Percentiles rank a stretch among this genome's conserved stretches.
These are phyloP conservation scores for Notolabrus celidotus DNA, from an alignment of 2,797 vertebrate species.

Conservation along the genomic window DNA sequence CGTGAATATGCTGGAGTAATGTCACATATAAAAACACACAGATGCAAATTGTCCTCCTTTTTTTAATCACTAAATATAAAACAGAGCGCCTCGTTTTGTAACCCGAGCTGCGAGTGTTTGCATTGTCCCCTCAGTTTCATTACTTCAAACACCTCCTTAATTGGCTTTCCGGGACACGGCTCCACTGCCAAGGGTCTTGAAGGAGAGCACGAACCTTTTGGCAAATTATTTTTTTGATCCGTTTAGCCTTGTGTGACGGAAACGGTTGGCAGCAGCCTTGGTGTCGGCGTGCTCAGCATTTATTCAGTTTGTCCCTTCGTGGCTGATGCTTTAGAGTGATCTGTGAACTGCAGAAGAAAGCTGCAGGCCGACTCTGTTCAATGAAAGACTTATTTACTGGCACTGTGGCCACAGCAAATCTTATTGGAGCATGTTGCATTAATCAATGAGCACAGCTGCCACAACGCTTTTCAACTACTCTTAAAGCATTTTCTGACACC, in stretches of 20 bases:
- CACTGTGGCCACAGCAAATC: constrained; percentile 16
- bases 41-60: neutral
- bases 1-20: neutral
- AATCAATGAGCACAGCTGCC: constrained; percentile 17
- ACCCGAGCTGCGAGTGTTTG: neutral
- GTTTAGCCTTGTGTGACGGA: constrained; percentile 24
- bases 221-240: constrained; percentile 47
- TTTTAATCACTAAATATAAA: neutral
- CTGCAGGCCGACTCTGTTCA: constrained; percentile 14
- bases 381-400: constrained; percentile 29
- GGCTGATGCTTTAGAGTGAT: too few species aligned
- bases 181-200: constrained; percentile 33
- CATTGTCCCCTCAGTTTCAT: constrained; percentile 18
- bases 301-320: constrained; percentile 36
- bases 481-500: neutral
- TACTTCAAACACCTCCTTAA: constrained; percentile 32
- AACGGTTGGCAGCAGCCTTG: constrained; percentile 36
- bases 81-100: neutral
- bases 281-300: constrained; percentile 26
- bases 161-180: constrained; percentile 38
- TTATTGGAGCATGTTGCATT: constrained; percentile 10
- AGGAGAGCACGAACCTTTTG: constrained; percentile 47
- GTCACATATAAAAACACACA: too few species aligned
- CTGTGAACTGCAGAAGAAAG: constrained; percentile 22
- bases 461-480: constrained; percentile 12